phyloP scores from a whole-genome alignment of 2,888 invertebrate species.

The Xestia rhomboidea region DNA sequence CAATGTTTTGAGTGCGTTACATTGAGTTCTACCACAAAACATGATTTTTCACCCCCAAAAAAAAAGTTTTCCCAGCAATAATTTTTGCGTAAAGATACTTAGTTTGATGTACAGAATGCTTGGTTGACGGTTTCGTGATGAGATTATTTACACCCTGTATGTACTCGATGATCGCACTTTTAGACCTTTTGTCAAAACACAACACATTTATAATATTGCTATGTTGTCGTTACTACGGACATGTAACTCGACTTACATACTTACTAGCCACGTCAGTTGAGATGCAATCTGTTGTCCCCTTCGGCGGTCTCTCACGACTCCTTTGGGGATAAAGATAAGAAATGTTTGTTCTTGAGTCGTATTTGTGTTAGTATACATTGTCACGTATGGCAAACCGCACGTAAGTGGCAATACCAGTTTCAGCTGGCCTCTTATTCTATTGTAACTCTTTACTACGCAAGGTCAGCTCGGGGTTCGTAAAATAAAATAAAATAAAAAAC shows the following conservation, averaged over 20 bases:
- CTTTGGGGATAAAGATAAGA: conserved; percentile 29
- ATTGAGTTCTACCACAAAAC: too few relatives aligned
- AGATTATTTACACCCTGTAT: too few relatives aligned
- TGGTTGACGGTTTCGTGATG: too few relatives aligned
- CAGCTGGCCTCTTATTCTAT: background rate
- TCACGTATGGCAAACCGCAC: background rate
- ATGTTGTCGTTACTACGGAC: too few relatives aligned
- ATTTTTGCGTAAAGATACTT: too few relatives aligned
- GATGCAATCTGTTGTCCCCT: conserved; percentile 37
- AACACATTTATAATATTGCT: too few relatives aligned
- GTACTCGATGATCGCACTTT: too few relatives aligned
- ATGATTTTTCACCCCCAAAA: too few relatives aligned
- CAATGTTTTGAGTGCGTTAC: too few relatives aligned
- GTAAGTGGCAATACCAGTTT: background rate
- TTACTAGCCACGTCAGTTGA: conserved; percentile 11
- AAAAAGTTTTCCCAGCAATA: too few relatives aligned
- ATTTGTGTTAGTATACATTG: conserved; percentile 11
- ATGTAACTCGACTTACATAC: background rate
- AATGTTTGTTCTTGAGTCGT: conserved; percentile 18
- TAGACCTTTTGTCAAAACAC: too few relatives aligned
- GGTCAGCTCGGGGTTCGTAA: background rate
- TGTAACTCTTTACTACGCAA: background rate
- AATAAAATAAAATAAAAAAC: background rate
- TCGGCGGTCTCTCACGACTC: conserved; percentile 16
- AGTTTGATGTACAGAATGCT: too few relatives aligned